A percentile compares a stretch with the other conserved stretches of the same genome.
These are phyloP conservation scores for Folsomia candida DNA, from an alignment of 2,888 invertebrate genomes.

Conservation along the genomic window DNA sequence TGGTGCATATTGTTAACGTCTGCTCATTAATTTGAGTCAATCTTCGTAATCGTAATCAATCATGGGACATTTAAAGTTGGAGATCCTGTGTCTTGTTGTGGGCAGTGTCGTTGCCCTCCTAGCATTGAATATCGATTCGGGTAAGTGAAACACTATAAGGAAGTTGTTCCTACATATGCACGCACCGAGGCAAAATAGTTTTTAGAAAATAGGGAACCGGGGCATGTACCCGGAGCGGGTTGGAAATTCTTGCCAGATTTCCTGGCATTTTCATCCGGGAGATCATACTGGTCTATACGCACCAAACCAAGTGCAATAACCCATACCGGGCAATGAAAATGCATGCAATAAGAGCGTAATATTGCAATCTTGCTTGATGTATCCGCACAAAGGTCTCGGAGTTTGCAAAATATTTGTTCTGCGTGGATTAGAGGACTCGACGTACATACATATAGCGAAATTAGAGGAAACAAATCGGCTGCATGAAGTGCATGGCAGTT, in stretches of 20 bases:
- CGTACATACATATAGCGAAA: too few relatives aligned
- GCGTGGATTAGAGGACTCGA: not conserved
- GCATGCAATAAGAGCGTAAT: too few relatives aligned
- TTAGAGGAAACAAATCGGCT: not conserved
- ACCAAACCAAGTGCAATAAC: conserved; percentile 2
- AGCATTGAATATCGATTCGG: conserved; percentile 50
- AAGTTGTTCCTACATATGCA: not conserved
- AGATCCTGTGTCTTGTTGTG: conserved; percentile 33
- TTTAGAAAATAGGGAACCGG: not conserved
- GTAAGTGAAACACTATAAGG: conserved; percentile 33
- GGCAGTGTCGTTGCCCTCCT: conserved; percentile 49
- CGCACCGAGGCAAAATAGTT: not conserved
- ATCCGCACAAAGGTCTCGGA: not conserved
- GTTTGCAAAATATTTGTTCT: not conserved
- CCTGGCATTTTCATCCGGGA: not conserved
- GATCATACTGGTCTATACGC: not conserved
- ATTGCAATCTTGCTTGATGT: not conserved
- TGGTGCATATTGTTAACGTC: not conserved
- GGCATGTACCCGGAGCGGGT: not conserved
- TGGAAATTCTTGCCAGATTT: not conserved
- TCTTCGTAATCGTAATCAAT: too few relatives aligned
- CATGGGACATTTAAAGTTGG: not conserved
- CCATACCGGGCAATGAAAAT: not conserved
- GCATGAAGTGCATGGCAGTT: not conserved
- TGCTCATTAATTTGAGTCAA: too few relatives aligned